A percentile compares a stretch with the other conserved stretches of the same genome.
phyloP scores from a whole-genome alignment of 2,888 invertebrate species.

The Hirudinaria manillensis region DNA sequence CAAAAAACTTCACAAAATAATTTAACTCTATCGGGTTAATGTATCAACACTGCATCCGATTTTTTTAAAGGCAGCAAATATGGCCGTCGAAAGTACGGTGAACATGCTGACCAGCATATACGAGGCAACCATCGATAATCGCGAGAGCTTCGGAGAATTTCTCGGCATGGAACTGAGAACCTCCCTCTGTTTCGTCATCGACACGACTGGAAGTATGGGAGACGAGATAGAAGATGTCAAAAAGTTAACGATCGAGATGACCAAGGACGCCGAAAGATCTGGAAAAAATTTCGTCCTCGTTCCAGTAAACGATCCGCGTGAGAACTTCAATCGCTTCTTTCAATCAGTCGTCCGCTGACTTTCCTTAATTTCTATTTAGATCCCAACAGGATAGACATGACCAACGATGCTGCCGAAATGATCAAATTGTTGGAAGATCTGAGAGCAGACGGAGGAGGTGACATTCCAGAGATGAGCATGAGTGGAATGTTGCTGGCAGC shows the following conservation, averaged over 20 bases:
- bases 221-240: constrained; percentile 1
- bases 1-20: background rate
- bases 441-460: background rate
- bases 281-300: constrained; percentile 2
- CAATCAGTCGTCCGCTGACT: background rate
- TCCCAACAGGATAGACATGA: background rate
- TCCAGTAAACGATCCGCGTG: constrained; percentile 10
- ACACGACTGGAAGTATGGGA: constrained; percentile 8
- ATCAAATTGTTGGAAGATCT: background rate
- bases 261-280: background rate
- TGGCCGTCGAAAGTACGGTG: background rate
- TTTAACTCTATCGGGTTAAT: too few species aligned
- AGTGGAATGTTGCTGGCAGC: constrained; percentile 9
- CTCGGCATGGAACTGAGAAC: background rate
- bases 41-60: too few species aligned
- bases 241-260: background rate
- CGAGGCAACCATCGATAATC: background rate
- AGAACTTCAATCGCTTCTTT: too few species aligned
- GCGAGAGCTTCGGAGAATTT: background rate
- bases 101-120: background rate
- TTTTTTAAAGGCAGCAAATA: constrained; percentile 1
- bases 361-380: background rate
- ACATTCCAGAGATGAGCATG: constrained; percentile 3
- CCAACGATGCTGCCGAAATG: background rate
- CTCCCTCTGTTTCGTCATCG: background rate